phyloP scores from a whole-genome alignment of 1,140 invertebrate species.

The Adoxophyes honmai region DNA sequence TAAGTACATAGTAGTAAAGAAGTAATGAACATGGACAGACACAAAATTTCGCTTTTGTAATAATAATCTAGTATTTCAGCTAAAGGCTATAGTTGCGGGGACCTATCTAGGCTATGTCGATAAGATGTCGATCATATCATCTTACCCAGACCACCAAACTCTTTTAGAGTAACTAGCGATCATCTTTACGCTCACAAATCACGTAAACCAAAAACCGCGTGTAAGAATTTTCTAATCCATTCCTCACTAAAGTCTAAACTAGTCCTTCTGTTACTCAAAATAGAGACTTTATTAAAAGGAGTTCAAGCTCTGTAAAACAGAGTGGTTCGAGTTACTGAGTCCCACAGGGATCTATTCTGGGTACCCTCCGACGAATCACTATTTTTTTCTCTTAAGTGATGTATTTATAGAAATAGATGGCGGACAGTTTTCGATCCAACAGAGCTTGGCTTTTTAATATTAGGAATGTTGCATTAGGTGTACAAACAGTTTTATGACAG shows the following conservation, averaged over 20 bases:
- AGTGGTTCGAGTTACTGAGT: constrained; percentile 51
- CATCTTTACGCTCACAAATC: background rate
- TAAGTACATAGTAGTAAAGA: too few relatives aligned
- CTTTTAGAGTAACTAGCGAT: background rate
- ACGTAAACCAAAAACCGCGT: background rate
- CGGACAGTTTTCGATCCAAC: constrained; percentile 34
- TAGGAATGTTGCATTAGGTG: too few relatives aligned
- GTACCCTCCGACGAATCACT: constrained; percentile 50
- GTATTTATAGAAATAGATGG: constrained; percentile 69
- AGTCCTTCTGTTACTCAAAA: constrained; percentile 1
- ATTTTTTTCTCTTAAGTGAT: constrained; percentile 64
- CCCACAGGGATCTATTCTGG: constrained; percentile 70
- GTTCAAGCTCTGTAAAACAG: constrained; percentile 39
- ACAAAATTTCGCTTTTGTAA: too few relatives aligned
- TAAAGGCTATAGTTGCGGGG: too few relatives aligned
- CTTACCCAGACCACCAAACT: background rate
- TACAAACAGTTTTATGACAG: too few relatives aligned
- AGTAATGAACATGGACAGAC: too few relatives aligned
- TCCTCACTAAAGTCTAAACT: background rate
- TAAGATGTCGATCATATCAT: too few relatives aligned
- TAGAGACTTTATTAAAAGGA: constrained; percentile 8
- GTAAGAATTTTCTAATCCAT: background rate
- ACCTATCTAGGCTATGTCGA: too few relatives aligned
- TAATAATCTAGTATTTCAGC: too few relatives aligned
- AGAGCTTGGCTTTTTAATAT: background rate